Conservation (phyloP, 2,113 vertebrate genomes). For the Butorides virescens region DNA sequence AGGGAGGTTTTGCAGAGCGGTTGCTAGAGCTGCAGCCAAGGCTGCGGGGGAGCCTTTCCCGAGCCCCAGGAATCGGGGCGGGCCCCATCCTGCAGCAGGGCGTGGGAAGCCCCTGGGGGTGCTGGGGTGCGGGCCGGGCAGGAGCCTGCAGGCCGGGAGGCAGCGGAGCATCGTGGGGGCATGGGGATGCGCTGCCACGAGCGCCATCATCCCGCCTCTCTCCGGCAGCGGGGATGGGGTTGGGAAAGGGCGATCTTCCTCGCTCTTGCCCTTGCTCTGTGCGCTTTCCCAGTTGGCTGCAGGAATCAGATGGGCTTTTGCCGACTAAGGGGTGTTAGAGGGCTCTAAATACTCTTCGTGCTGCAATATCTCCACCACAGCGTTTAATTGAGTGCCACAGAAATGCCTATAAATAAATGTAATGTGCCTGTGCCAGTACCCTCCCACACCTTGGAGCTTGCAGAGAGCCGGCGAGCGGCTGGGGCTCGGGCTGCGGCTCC, state of each 20-base stretch:
- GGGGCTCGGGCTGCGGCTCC: constrained; percentile 2
- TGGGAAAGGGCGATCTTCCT: not conserved
- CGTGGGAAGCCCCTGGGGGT: not conserved
- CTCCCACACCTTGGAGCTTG: constrained; percentile 34
- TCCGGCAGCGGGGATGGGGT: not conserved
- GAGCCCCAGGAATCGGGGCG: not conserved
- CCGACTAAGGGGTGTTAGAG: constrained; percentile 53
- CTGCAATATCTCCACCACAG: constrained; percentile 50
- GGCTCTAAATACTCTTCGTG: constrained; percentile 50
- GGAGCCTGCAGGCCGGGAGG: not conserved
- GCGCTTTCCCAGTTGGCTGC: not conserved
- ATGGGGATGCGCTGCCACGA: rapidly evolving
- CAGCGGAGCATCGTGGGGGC: rapidly evolving
- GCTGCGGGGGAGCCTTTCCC: not conserved
- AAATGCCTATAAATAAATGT: constrained; percentile 56
- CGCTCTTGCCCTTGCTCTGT: not conserved
- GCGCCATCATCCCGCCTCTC: not conserved
- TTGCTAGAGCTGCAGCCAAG: not conserved
- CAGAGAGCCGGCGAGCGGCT: not conserved
- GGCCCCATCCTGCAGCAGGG: not conserved
- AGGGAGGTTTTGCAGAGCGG: not conserved
- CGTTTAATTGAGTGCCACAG: constrained; percentile 61
- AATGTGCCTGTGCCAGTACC: constrained; percentile 33
- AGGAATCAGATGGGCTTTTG: constrained; percentile 48
- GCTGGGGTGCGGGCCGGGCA: not conserved